Conservation (phyloP, 1,140 invertebrate genomes). For the Aphidius gifuensis region DNA sequence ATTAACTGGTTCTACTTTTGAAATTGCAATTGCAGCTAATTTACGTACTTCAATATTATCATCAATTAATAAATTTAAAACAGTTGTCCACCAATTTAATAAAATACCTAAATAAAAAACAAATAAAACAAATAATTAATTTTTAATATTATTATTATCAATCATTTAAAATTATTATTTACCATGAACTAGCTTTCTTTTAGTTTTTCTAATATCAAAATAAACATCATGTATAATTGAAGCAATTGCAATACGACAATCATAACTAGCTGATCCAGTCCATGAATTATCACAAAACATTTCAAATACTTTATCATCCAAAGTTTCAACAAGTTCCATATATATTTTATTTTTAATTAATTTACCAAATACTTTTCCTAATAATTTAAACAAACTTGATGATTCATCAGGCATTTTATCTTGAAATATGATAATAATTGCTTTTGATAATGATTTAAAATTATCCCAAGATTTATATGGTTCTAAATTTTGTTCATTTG, state of each 20-base stretch:
- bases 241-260: slow-evolving; percentile 36
- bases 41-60: slow-evolving; percentile 37
- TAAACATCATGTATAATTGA: slow-evolving; percentile 34
- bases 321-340: background rate
- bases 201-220: slow-evolving; percentile 13
- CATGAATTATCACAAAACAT: slow-evolving; percentile 35
- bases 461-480: background rate
- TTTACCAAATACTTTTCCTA: slow-evolving; percentile 36
- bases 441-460: background rate
- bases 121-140: background rate
- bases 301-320: slow-evolving; percentile 28
- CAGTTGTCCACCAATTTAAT: slow-evolving; percentile 44
- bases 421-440: slow-evolving; percentile 6
- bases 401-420: slow-evolving; percentile 29
- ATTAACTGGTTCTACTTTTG: slow-evolving; percentile 24
- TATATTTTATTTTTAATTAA: slow-evolving; percentile 28
- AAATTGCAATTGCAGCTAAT: slow-evolving; percentile 29
- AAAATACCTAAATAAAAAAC: slow-evolving; percentile 21
- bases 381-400: slow-evolving; percentile 36
- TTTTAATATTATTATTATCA: background rate
- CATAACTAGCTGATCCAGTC: slow-evolving; percentile 32
- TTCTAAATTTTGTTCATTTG: background rate
- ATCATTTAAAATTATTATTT: background rate
- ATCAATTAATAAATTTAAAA: slow-evolving; percentile 40
- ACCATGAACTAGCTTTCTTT: slow-evolving; percentile 2